These are phyloP conservation scores for Cloeon dipterum DNA, from an alignment of 2,888 invertebrate species.

Conservation along the genomic window DNA sequence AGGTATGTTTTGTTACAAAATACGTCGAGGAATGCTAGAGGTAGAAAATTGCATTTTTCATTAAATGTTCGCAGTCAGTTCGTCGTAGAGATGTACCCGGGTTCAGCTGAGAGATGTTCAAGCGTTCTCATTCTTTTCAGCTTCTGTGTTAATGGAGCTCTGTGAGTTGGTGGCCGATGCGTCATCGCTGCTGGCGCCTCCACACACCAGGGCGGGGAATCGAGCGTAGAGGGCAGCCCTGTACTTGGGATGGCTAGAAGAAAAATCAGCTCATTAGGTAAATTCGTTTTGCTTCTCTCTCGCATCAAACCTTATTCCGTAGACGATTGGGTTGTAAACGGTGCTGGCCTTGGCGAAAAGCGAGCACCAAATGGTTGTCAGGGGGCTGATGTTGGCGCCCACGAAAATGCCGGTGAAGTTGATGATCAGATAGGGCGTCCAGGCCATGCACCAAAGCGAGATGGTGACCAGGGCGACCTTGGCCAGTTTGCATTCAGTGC, in stretches of 20 bases:
- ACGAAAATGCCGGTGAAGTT: conserved; percentile 62
- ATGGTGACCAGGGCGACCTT: conserved; percentile 74
- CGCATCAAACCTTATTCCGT: conserved; percentile 75
- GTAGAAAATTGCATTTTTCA: too few species aligned
- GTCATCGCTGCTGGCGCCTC: too few species aligned
- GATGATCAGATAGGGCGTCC: conserved; percentile 74
- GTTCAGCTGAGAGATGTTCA: too few species aligned
- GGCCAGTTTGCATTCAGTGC: conserved; percentile 30
- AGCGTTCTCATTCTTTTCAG: too few species aligned
- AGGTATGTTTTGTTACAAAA: too few species aligned
- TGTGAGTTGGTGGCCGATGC: too few species aligned
- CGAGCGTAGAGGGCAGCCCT: conserved; percentile 48
- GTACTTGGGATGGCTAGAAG: conserved; percentile 62
- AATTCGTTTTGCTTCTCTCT: too few species aligned
- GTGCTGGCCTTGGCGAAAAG: conserved; percentile 82
- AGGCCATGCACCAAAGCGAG: conserved; percentile 75
- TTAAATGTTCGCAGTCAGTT: too few species aligned
- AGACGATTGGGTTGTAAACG: conserved; percentile 76
- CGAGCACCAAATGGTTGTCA: conserved; percentile 73
- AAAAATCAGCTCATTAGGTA: too few species aligned
- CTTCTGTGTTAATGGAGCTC: too few species aligned
- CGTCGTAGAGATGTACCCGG: too few species aligned
- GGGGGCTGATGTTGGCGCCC: conserved; percentile 44
- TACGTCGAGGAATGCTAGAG: too few species aligned
- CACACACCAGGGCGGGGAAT: conserved; percentile 60